phyloP scores from a whole-genome alignment of 2,113 vertebrate genomes.

The Suncus etruscus region DNA sequence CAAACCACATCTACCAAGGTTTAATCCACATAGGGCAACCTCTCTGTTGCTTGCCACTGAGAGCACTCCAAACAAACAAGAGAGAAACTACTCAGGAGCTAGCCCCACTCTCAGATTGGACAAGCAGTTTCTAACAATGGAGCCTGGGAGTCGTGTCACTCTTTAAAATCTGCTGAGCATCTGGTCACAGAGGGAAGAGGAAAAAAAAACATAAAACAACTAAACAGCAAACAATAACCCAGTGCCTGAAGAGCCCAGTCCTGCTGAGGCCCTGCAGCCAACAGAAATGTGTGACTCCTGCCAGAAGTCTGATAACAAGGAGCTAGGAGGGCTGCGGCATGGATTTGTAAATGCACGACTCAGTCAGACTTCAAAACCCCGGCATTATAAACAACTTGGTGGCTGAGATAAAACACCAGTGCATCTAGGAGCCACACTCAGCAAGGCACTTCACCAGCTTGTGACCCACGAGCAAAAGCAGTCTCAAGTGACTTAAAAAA shows the following conservation, averaged over 20 bases:
- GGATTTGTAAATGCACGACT: neutral
- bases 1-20: neutral
- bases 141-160: neutral
- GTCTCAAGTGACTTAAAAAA: neutral
- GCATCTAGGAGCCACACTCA: neutral
- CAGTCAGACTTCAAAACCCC: neutral
- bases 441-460: neutral
- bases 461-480: neutral
- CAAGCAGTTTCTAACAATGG: conserved; percentile 3
- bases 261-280: neutral
- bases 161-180: conserved; percentile 7
- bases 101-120: neutral
- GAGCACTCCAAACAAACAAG: no score
- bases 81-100: neutral
- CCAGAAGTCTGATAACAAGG: neutral
- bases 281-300: neutral
- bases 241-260: neutral
- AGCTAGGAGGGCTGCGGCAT: neutral
- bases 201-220: neutral
- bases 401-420: neutral
- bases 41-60: neutral
- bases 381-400: neutral
- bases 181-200: neutral
- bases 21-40: neutral
- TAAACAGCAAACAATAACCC: neutral